phyloP scores from a whole-genome alignment of 1,140 invertebrate species.

The Plectus sambesii region DNA sequence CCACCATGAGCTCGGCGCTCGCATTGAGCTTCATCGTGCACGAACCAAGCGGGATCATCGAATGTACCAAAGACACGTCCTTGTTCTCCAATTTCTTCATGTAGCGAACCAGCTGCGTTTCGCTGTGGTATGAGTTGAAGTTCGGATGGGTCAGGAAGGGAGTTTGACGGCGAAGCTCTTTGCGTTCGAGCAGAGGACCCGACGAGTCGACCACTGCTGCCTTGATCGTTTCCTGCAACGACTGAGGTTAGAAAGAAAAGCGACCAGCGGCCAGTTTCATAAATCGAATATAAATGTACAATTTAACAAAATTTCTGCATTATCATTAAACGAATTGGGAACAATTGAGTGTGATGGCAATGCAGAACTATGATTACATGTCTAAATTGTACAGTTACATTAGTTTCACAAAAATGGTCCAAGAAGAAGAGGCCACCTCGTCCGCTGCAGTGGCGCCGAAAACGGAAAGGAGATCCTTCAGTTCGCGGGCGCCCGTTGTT shows the following conservation, averaged over 20 bases:
- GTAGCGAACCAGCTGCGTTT: slow-evolving; percentile 86
- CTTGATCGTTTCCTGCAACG: slow-evolving; percentile 26
- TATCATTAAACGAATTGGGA: not conserved
- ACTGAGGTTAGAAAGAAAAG: no score
- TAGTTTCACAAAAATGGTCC: no score
- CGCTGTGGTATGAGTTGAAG: slow-evolving; percentile 88
- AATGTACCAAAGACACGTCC: slow-evolving; percentile 92
- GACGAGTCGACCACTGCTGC: slow-evolving; percentile 49
- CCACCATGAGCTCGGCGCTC: slow-evolving; percentile 82
- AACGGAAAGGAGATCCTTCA: slow-evolving; percentile 76
- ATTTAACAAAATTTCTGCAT: no score
- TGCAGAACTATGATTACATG: no score
- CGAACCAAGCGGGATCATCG: slow-evolving; percentile 97
- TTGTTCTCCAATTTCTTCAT: slow-evolving; percentile 98
- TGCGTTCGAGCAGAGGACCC: slow-evolving; percentile 55
- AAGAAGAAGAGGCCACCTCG: no score
- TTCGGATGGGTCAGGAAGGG: slow-evolving; percentile 77
- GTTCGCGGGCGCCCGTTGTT: slow-evolving; percentile 68
- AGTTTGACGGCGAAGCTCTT: slow-evolving; percentile 65
- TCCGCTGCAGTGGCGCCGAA: slow-evolving; percentile 53
- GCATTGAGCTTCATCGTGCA: slow-evolving; percentile 99
- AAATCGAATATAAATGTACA: no score
- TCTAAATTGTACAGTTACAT: no score
- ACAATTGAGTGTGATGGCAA: not conserved
- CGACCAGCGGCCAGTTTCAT: no score